These are phyloP conservation scores for Hoplodrina blanda DNA, from an alignment of 2,888 invertebrate species.

Conservation along the genomic window DNA sequence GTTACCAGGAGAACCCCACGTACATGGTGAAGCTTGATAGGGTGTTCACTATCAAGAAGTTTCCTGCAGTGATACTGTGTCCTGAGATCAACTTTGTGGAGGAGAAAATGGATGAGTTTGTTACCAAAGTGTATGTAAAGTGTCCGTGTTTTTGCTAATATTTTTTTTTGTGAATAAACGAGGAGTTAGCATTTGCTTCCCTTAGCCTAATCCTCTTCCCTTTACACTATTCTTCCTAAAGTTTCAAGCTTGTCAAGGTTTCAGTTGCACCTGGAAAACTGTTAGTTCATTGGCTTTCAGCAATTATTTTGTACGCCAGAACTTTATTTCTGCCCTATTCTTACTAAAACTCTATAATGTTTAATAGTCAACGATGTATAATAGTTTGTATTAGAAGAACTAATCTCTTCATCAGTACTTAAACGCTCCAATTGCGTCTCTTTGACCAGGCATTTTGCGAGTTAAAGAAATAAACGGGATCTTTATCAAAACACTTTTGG, in stretches of 20 bases:
- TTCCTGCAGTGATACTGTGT: conserved; percentile 77
- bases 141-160: background rate
- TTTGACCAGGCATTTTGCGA: too few relatives aligned
- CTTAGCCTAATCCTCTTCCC: too few relatives aligned
- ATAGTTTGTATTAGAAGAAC: too few relatives aligned
- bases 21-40: conserved; percentile 67
- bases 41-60: conserved; percentile 43
- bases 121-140: conserved; percentile 71
- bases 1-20: conserved; percentile 76
- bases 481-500: too few relatives aligned
- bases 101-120: conserved; percentile 71
- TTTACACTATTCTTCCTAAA: background rate
- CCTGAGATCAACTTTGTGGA: conserved; percentile 74
- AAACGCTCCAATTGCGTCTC: too few relatives aligned
- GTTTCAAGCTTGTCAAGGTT: background rate
- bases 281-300: background rate
- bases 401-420: too few relatives aligned
- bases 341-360: too few relatives aligned
- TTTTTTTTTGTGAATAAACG: background rate
- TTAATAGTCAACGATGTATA: too few relatives aligned
- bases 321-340: too few relatives aligned
- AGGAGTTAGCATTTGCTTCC: too few relatives aligned
- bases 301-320: too few relatives aligned
- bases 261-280: background rate
- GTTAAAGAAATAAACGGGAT: too few relatives aligned